These are phyloP conservation scores for Calliphora vicina DNA, from an alignment of 1,140 invertebrate genomes.

Conservation along the genomic window DNA sequence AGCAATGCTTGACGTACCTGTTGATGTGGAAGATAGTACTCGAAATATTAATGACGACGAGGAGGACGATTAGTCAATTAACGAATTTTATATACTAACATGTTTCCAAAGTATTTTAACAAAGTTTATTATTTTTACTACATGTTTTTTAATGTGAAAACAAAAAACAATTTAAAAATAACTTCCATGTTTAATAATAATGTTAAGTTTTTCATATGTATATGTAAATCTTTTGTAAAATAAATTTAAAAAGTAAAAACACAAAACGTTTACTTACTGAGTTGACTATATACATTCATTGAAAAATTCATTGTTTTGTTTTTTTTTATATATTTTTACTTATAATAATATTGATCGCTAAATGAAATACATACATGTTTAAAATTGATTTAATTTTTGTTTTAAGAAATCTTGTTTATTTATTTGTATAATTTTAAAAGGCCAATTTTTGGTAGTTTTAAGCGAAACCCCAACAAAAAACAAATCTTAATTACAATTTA, in stretches of 20 bases:
- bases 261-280: too few species aligned
- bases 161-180: too few species aligned
- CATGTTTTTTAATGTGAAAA: background rate
- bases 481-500: background rate
- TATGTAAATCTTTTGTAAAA: background rate
- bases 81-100: too few species aligned
- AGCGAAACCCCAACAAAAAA: background rate
- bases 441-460: background rate
- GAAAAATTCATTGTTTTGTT: background rate
- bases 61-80: background rate
- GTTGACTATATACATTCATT: too few species aligned
- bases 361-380: background rate
- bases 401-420: background rate
- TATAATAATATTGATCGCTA: background rate
- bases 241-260: too few species aligned
- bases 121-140: background rate
- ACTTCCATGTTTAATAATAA: too few species aligned
- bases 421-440: background rate
- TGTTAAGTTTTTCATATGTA: too few species aligned
- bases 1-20: conserved; percentile 22
- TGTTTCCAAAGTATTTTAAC: background rate
- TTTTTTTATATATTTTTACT: background rate
- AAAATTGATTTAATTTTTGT: background rate
- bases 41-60: background rate
- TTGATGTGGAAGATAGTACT: background rate